A percentile compares a stretch with the other conserved stretches of the same genome.
phyloP scores from a whole-genome alignment of 2,888 invertebrate genomes.

The Dryomyza anilis region DNA sequence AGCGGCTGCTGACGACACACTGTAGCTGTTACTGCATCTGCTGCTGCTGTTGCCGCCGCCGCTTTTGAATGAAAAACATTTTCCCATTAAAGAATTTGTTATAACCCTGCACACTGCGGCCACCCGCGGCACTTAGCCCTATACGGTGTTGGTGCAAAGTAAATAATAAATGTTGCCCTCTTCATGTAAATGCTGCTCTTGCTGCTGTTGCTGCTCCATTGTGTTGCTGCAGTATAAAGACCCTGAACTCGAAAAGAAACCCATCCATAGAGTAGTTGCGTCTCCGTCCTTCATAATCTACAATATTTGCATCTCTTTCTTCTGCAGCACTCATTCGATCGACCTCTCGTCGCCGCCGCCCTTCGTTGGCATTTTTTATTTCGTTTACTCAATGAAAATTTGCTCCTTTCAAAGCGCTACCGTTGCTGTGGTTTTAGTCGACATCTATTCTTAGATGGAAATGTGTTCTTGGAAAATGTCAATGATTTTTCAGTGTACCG shows the following conservation, averaged over 20 bases:
- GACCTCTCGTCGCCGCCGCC: too few species aligned
- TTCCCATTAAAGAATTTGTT: background rate
- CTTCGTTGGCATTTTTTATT: background rate
- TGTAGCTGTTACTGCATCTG: background rate
- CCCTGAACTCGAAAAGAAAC: conserved; percentile 18
- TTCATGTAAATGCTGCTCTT: background rate
- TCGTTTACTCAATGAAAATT: background rate
- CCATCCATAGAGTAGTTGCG: background rate
- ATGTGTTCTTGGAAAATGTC: conserved; percentile 12
- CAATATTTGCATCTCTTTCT: background rate
- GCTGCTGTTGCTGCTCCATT: background rate
- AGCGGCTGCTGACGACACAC: background rate
- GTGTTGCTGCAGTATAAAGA: background rate
- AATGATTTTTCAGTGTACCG: conserved; percentile 13
- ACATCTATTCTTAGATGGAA: conserved; percentile 9
- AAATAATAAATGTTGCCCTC: background rate
- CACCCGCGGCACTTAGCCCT: background rate
- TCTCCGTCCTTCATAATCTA: background rate
- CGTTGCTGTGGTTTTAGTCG: too few species aligned
- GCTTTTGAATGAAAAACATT: background rate
- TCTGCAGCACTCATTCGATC: background rate
- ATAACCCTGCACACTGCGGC: background rate
- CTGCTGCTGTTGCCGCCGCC: background rate
- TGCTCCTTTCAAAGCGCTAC: too few species aligned
- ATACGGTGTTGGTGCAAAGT: background rate